Conservation (phyloP, 92 coral and sea anemone genomes). For the Metridium senile region DNA sequence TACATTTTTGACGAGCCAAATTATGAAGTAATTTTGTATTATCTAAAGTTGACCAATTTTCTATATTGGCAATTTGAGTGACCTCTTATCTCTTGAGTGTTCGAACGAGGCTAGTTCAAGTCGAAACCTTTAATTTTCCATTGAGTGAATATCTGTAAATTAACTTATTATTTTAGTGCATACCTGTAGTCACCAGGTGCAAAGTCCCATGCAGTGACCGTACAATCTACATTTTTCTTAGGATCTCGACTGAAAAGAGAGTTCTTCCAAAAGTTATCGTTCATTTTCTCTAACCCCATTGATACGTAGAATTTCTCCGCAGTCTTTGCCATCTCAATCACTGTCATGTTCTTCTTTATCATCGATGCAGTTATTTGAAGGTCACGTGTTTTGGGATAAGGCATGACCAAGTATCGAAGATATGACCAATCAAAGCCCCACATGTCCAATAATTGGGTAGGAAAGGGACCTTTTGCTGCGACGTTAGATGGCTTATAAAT, state of each 20-base stretch:
- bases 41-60: too few relatives aligned
- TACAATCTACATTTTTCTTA: slow-evolving; percentile 28
- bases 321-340: slow-evolving; percentile 25
- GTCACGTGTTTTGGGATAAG: slow-evolving; percentile 19
- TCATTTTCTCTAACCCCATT: slow-evolving; percentile 33
- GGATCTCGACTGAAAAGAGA: slow-evolving; percentile 23
- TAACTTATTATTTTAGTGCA: too few relatives aligned
- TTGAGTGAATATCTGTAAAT: too few relatives aligned
- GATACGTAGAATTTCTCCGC: slow-evolving; percentile 33
- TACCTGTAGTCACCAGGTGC: slow-evolving; percentile 44
- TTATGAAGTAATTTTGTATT: too few relatives aligned
- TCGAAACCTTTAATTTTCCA: too few relatives aligned
- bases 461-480: slow-evolving; percentile 25
- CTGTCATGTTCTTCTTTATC: slow-evolving; percentile 20
- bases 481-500: slow-evolving; percentile 1
- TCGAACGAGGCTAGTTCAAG: too few relatives aligned
- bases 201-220: slow-evolving; percentile 40
- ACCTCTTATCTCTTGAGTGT: too few relatives aligned
- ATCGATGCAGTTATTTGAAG: slow-evolving; percentile 3
- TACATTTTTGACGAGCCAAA: too few relatives aligned
- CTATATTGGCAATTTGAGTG: too few relatives aligned
- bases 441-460: slow-evolving; percentile 37
- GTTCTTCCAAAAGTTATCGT: slow-evolving; percentile 27
- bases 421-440: slow-evolving; percentile 44
- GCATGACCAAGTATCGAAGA: slow-evolving; percentile 4